Evolutionary conservation across 2,113 vertebrate species (phyloP), one percentile per base, ranked within the genome.

Genomic region (Ciconia stormi): DNA sequence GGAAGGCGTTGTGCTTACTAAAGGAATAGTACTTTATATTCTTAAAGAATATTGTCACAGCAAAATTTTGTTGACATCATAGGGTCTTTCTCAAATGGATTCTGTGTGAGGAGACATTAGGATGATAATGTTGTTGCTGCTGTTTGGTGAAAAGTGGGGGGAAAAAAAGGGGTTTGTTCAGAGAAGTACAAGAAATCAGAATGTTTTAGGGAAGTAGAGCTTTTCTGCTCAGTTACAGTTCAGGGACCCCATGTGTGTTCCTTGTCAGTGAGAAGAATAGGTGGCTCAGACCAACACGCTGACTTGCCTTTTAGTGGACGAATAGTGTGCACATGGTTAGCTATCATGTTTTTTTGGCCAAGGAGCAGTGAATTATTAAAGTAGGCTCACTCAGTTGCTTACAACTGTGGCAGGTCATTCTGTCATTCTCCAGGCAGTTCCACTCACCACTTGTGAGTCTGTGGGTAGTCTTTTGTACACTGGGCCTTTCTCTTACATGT

Each of bases 291-390:
- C 19, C 19, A 6, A 29, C 18, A 5, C 2, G 0, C 11, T 16
- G 59, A 3, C 61, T 40, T 26, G 25, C 29, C 40, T 27, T 63
- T 36, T 11, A 20, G 9, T 3, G 59, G 34, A 5, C 44, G 29
- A 7, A 6, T 7, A 1, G 34, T 1, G n/a, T 25, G 56, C 46
- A 4, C 26, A 1, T 19, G 82, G 50, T 5, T 23, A 7, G 29
- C 13, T 52, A 1, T 8, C 16, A 0, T 1, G 13, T 8, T 0
- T 1, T 25, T 30, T 55, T 44, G 58, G 63, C 58, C 32, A 13
- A 20, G 52, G 63, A 82, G 42, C 62, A 30, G n/a, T 14, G 62
- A 53, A 2, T 77, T 49, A 15, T 7, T 49, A 0, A 36, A 44
- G 38, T 0, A 11, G 74, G 50, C 63, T 77, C 30, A 10, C 71